phyloP scores from a whole-genome alignment of 2,113 vertebrate genomes.

The Himantopus leucocephalus region DNA sequence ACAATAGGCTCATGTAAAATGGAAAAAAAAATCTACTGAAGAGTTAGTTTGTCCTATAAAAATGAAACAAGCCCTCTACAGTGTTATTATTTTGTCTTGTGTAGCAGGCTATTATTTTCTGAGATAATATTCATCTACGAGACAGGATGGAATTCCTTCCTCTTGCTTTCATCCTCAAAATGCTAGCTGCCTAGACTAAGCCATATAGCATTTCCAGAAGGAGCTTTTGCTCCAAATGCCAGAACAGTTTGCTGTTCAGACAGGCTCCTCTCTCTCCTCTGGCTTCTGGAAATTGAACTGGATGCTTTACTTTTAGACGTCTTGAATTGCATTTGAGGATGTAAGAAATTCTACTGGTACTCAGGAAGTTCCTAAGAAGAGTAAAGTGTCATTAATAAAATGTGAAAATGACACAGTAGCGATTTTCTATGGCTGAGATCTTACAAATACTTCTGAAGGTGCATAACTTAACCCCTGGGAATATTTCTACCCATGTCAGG shows the following conservation, averaged over 20 bases:
- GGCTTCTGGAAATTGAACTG: neutral
- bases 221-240: neutral
- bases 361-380: neutral
- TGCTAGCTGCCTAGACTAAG: neutral
- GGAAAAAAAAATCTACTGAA: neutral
- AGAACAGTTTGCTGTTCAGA: neutral
- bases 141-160: neutral
- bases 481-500: neutral
- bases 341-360: neutral
- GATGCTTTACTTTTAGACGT: neutral
- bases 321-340: neutral
- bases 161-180: neutral
- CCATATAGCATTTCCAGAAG: neutral
- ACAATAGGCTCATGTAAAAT: neutral
- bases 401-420: neutral
- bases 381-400: neutral
- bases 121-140: neutral
- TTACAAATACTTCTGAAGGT: neutral
- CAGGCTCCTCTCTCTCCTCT: neutral
- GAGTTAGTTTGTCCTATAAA: neutral
- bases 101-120: neutral
- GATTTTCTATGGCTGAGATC: neutral
- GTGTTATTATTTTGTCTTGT: neutral
- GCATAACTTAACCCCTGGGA: neutral
- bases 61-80: neutral